phyloP scores from a whole-genome alignment of 2,888 invertebrate species.

The Halictus quadricinctus region DNA sequence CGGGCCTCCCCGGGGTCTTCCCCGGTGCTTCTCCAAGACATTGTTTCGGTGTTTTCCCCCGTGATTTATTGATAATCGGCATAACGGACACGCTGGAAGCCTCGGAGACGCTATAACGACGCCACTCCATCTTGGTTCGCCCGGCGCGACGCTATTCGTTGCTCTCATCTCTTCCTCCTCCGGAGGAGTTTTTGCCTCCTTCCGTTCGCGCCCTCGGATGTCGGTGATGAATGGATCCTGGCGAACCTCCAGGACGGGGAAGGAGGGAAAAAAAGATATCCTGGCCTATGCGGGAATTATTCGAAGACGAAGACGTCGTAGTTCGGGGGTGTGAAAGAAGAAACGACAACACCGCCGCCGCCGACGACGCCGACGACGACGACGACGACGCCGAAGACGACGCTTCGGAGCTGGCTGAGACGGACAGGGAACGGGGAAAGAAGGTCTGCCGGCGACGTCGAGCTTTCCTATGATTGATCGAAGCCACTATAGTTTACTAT shows the following conservation, averaged over 20 bases:
- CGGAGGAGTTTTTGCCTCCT: constrained; percentile 62
- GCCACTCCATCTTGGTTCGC: constrained; percentile 62
- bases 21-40: constrained; percentile 29
- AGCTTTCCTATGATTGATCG: constrained; percentile 75
- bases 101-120: constrained; percentile 62
- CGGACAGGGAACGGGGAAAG: constrained; percentile 60
- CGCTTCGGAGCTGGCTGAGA: constrained; percentile 52
- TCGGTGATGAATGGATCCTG: constrained; percentile 71
- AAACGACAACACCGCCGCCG: constrained; percentile 65
- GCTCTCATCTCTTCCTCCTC: constrained; percentile 58
- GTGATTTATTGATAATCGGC: constrained; percentile 61
- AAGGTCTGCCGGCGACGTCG: constrained; percentile 72
- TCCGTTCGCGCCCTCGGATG: constrained; percentile 70
- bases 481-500: constrained; percentile 65
- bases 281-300: constrained; percentile 69
- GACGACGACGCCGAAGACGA: background rate
- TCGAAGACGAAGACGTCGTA: constrained; percentile 68
- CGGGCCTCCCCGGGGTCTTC: background rate
- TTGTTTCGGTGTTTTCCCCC: constrained; percentile 44
- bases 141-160: constrained; percentile 55
- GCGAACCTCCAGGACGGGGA: constrained; percentile 67
- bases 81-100: constrained; percentile 42
- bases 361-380: background rate
- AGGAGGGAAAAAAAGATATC: constrained; percentile 66
- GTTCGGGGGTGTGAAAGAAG: constrained; percentile 66